Evolutionary conservation across 2,888 invertebrate genomes (phyloP).

Genomic region (Epinotia nisella): DNA sequence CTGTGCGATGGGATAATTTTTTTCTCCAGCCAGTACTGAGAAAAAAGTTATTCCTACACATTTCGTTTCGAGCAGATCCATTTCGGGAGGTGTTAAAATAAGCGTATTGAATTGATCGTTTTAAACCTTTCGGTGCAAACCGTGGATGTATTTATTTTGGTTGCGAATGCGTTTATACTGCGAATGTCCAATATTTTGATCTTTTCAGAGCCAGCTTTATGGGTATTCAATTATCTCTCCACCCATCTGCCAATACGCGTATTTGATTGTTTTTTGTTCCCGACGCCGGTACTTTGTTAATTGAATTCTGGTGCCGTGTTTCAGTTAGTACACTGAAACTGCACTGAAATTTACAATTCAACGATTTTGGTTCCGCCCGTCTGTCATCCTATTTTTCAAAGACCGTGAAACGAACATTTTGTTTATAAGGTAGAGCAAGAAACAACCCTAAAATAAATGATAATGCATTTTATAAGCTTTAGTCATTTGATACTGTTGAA

Average conservation of each 20-base stretch:
- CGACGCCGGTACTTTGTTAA: background rate
- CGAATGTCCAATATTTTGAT: conserved; percentile 20
- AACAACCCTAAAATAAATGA: no score
- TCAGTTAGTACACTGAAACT: background rate
- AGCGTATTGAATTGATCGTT: background rate
- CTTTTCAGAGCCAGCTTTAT: conserved; percentile 7
- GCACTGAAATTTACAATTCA: no score
- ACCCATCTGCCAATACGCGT: background rate
- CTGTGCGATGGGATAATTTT: conserved; percentile 18
- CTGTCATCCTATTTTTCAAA: no score
- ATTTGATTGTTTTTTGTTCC: background rate
- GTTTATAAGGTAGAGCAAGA: no score
- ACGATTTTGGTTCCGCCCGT: no score
- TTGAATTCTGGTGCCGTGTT: background rate
- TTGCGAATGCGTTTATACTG: conserved; percentile 17
- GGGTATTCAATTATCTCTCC: background rate
- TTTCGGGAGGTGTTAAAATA: background rate
- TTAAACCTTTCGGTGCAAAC: conserved; percentile 11
- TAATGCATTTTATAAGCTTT: no score
- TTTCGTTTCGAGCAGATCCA: background rate
- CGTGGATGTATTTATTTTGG: conserved; percentile 23
- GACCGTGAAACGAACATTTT: no score
- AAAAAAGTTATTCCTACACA: conserved; percentile 11
- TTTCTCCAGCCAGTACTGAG: background rate
- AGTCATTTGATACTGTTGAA: no score